Base-by-base conservation (phyloP, 2,888 invertebrate genomes). In the Tinea semifulvella region DNA sequence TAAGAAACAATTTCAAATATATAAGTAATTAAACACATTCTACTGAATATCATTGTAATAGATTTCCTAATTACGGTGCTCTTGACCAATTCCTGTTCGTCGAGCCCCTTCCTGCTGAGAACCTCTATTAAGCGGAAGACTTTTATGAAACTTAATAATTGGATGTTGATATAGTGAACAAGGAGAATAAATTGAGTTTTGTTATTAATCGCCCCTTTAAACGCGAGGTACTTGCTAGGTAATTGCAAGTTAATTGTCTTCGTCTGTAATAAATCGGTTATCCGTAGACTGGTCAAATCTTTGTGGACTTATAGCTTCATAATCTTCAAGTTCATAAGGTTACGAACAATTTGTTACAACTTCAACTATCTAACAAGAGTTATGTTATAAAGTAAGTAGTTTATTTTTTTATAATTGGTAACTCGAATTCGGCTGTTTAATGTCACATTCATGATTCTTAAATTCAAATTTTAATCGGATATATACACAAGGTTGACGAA, bases 241-340 rank as follows among this genome's bases (percentile, higher is more conserved):
- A 65, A 68, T 66, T 65, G 61, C 62, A 59, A 60, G 56, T 63
- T 70, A 68, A 69, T 67, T 66, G 64, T 63, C 56, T 56, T 36
- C 19, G 39, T 20, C 53, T 49, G 58, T 57, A 57, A 67, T 70
- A 69, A 69, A 71, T 71, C 63, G n/a, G 25, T 22, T 13, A n/a
- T 6, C 14, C 13, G 19, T n/a, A 42, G 42, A 17, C 4, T 22
- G 20, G 22, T 42, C 22, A 25, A 42, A 22, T 20, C 22, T 25
- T 42, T 16, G 13, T 18, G 13, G 42, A 22, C 25, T 22, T 18
- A 42, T 42, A 42, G 42, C 14, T 38, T 38, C 31, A 11, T 38
- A 38, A 38, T 4, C 18, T 18, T 10, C 10, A 38, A 38, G 20
- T 17, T 38, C 20, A 38, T 8, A 16, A 38, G 38, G 20, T 38